These are phyloP conservation scores for Cydia pomonella DNA, from an alignment of 1,140 invertebrate genomes.

Conservation along the genomic window DNA sequence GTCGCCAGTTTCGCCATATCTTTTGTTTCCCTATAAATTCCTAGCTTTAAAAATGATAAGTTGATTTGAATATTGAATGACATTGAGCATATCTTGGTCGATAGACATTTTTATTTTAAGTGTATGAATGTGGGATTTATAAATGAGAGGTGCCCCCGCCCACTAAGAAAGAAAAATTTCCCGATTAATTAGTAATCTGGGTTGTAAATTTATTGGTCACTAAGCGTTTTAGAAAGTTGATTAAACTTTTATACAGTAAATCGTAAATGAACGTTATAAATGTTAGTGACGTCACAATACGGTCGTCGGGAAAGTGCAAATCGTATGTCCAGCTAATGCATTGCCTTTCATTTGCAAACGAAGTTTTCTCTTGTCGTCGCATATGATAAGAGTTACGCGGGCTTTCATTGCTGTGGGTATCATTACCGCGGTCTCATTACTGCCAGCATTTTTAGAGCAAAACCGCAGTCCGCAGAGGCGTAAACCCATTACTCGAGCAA, in stretches of 20 bases:
- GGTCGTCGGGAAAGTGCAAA: constrained; percentile 59
- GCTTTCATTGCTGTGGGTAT: constrained; percentile 63
- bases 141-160: constrained; percentile 6
- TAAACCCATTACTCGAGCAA: constrained; percentile 46
- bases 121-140: constrained; percentile 8
- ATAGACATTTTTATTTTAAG: neutral
- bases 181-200: constrained; percentile 26
- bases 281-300: constrained; percentile 47
- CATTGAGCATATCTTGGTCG: neutral
- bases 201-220: constrained; percentile 17
- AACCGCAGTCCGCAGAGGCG: constrained; percentile 44
- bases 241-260: constrained; percentile 25
- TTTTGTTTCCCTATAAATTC: no score
- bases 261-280: constrained; percentile 40
- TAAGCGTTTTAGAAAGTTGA: constrained; percentile 29
- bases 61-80: no score
- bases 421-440: constrained; percentile 56
- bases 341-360: constrained; percentile 67
- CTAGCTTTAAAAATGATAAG: no score
- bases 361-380: constrained; percentile 66
- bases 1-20: no score
- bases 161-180: neutral
- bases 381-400: constrained; percentile 66
- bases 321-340: constrained; percentile 53
- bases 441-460: constrained; percentile 46